Percentiles rank a stretch among this genome's conserved stretches.
phyloP scores from a whole-genome alignment of 2,113 vertebrate species.

The Myiagra hebetior region DNA sequence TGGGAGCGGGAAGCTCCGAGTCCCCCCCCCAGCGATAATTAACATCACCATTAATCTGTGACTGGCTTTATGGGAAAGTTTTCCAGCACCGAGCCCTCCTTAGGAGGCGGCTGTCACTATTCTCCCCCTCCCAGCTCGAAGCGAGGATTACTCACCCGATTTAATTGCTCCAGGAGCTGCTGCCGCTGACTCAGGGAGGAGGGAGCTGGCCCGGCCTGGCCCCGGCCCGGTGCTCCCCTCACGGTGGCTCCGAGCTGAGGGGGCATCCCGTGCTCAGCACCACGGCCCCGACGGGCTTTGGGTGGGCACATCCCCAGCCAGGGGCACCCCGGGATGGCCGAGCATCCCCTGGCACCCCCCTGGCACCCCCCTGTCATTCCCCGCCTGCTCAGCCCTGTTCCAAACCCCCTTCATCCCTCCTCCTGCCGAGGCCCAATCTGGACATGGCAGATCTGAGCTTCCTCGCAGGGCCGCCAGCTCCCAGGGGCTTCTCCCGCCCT shows the following conservation, averaged over 20 bases:
- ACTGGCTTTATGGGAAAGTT: neutral
- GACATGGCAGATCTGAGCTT: neutral
- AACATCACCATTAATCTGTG: neutral
- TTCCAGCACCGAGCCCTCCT: neutral
- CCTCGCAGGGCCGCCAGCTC: neutral
- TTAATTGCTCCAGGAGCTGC: neutral
- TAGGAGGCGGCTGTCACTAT: neutral
- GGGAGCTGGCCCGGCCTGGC: neutral
- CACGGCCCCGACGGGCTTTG: rapidly evolving
- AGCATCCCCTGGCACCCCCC: neutral
- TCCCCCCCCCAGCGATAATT: neutral
- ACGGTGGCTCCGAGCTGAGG: rapidly evolving
- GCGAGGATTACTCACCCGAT: conserved; percentile 1
- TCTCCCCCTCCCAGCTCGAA: neutral
- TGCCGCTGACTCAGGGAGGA: neutral
- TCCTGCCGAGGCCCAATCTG: neutral
- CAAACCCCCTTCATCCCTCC: neutral
- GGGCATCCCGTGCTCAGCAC: neutral
- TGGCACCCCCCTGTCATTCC: too few relatives aligned
- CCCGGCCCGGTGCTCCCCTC: neutral
- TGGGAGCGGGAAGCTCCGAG: neutral
- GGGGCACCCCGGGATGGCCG: neutral
- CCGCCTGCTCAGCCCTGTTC: neutral
- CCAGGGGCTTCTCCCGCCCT: conserved; percentile 20
- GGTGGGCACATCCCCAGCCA: neutral